Evolutionary conservation across 2,113 vertebrate genomes (phyloP), one percentile per base, ranked within the genome.

Genomic region (Penelope pileata): DNA sequence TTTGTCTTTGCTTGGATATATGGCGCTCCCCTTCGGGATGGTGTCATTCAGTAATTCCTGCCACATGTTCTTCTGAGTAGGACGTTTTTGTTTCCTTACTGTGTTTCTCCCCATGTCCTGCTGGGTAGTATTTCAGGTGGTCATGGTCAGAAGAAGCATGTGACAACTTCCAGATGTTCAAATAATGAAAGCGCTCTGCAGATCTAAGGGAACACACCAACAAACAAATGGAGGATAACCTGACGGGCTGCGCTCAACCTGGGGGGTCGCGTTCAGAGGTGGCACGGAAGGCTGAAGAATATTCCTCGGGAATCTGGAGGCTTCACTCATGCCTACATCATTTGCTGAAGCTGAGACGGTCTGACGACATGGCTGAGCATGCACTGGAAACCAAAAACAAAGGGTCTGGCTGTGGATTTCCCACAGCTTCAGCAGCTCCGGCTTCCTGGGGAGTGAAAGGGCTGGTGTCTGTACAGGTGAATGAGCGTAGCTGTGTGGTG

Each of bases 91-190:
- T 97, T 97, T 97, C 94, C 92, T 96, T 94, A 83, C 96, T 95
- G 96, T 93, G 93, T 90, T 88, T 96, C 94, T 91, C 94, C 97
- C 88, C 82, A 91, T 91, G 94, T 97, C 96, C 96, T 97, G 96
- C 96, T 95, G 97, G 89, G 96, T 97, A 97, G 93, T 95, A 95
- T 95, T 95, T 96, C 97, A 98, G 95, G 97, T 96, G 96, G 94
- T 97, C 96, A 96, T 50, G 73, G 97, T 97, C 94, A 97, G 91
- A 94, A 90, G 90, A 92, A 72, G 90, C 89, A 58, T 98, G 96
- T 97, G 97, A 98, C 92, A 83, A 94, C 87, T 97, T 97, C 97
- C 98, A 98, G 97, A 98, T 98, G 97, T 97, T 96, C 88, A 86
- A 97, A 89, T 83, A 97, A 97, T 97, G 94, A 98, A 96, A 97